These are phyloP conservation scores for Teinopalpus imperialis DNA, from an alignment of 2,888 invertebrate species.

Conservation along the genomic window DNA sequence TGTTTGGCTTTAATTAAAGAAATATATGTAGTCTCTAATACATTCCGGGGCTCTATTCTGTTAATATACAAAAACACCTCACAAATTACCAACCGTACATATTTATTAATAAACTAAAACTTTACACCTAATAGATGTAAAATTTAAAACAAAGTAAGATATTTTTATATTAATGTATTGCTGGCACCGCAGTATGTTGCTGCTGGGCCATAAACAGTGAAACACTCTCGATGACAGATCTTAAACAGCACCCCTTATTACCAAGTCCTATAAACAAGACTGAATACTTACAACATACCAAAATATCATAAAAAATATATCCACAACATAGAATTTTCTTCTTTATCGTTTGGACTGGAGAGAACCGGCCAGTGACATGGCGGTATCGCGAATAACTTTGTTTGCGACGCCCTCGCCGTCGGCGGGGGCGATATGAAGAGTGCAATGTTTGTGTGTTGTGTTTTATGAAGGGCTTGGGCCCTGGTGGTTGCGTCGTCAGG, in stretches of 20 bases:
- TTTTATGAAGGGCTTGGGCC: too few species aligned
- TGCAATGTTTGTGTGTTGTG: too few species aligned
- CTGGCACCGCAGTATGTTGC: conserved; percentile 53
- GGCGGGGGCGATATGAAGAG: too few species aligned
- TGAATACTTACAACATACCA: conserved; percentile 49
- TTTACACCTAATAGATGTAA: conserved; percentile 18
- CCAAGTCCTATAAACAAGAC: conserved; percentile 61
- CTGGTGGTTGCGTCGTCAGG: too few species aligned
- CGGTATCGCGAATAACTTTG: too few species aligned
- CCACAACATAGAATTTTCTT: conserved; percentile 42
- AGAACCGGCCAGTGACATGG: too few species aligned
- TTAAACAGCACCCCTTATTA: conserved; percentile 69
- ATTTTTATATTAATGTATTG: conserved; percentile 50
- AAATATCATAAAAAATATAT: conserved; percentile 58
- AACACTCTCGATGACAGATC: conserved; percentile 63
- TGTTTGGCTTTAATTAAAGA: too few species aligned
- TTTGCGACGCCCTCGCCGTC: too few species aligned
- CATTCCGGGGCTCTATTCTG: too few species aligned
- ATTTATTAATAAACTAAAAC: conserved; percentile 21
- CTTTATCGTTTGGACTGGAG: conserved; percentile 33
- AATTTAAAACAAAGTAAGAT: conserved; percentile 33
- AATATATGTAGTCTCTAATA: too few species aligned
- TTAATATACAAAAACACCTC: neutral
- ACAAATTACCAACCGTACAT: conserved; percentile 14
- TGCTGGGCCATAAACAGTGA: conserved; percentile 60